Evolutionary conservation across 1,140 invertebrate genomes (phyloP), one percentile per base, ranked within the genome.

Genomic region (Zaprionus lachaisei): DNA sequence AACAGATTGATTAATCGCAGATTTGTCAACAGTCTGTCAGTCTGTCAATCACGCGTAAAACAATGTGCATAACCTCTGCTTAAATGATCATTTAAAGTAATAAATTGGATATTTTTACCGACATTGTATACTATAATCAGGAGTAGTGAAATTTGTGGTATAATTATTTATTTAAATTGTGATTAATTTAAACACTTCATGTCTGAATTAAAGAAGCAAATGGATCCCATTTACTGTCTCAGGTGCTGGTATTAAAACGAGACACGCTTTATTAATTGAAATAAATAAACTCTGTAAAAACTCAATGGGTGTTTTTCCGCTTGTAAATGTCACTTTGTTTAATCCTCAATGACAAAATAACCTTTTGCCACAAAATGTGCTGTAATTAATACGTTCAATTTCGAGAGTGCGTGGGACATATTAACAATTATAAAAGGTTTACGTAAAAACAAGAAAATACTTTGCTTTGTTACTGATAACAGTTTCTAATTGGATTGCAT

Each of bases 21-120:
- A 54, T 24, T 65, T 68, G 41, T 73, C 56, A 61, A 55, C 34
- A 68, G 20, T 44, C 56, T 72, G 56, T 26, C 41, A 54, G 49
- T 22, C 38, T 72, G 62, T 24, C 41, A 60, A 67, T 58, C 54
- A 58, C 22, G 4, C n/a, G 26, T 22, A 11, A 9, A 31, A 24
- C 47, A 2, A 17, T 17, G 6, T 6, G 17, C 17, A 31, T 24
- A 1, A 58, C n/a, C 34, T 65, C n/a, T 22, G 47, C 9, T 49
- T 49, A 7, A 41, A 7, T 15, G 5, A n/a, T 49, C 17, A 49
- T 49, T 49, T 49, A 17, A 20, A 11, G n/a, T 6, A 17, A 17
- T 47, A 47, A 17, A 9, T 17, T 17, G 5, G 4, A n/a, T 20
- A 49, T 49, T 20, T 20, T 22, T 9, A 49, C 47, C 11, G 47